Evolutionary conservation across 2,888 invertebrate species (phyloP).

Genomic region (Eilema griseolum): DNA sequence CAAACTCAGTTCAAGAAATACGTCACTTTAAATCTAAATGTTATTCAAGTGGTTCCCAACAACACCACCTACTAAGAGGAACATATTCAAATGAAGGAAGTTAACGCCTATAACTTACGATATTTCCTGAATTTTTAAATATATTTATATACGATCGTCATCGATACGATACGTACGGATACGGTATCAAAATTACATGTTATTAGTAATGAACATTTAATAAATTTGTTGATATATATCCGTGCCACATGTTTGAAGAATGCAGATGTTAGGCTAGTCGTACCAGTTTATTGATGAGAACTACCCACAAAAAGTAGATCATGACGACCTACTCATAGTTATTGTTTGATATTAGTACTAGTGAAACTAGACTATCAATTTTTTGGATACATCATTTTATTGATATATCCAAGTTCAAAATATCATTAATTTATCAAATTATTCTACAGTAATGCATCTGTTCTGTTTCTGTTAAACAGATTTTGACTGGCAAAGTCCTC

Average conservation of each 20-base stretch:
- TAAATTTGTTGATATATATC: not conserved
- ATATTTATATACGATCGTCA: not conserved
- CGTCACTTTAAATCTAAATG: slow-evolving; percentile 10
- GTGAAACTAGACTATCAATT: no score
- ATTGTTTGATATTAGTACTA: not conserved
- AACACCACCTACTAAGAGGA: slow-evolving; percentile 5
- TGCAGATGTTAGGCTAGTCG: not conserved
- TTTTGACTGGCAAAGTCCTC: no score
- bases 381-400: no score
- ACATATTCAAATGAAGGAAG: not conserved
- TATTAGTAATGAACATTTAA: not conserved
- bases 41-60: slow-evolving; percentile 19
- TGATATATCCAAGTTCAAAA: no score
- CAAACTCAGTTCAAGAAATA: slow-evolving; percentile 16
- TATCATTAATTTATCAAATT: no score
- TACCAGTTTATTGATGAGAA: not conserved
- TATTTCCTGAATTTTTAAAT: not conserved
- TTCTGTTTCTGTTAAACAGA: no score
- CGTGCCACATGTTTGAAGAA: not conserved
- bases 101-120: slow-evolving; percentile 3
- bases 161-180: not conserved
- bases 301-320: not conserved
- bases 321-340: not conserved
- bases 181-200: not conserved
- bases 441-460: no score